Percentiles rank a stretch among this genome's conserved stretches.
phyloP scores from a whole-genome alignment of 2,113 vertebrate genomes.

The Corvus hawaiiensis region DNA sequence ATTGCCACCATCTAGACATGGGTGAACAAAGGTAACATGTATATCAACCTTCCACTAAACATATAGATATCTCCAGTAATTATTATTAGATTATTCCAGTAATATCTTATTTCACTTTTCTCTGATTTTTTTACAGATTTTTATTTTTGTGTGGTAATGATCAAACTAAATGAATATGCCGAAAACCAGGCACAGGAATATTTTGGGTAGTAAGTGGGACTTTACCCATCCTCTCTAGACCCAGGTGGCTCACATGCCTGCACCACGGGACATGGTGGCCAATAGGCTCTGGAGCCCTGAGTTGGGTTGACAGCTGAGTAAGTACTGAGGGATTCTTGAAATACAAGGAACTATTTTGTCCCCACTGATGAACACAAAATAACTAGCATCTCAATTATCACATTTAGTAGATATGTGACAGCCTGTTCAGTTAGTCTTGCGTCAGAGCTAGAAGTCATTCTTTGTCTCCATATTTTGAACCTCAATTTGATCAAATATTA shows the following conservation, averaged over 20 bases:
- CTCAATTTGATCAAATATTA: neutral
- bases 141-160: neutral
- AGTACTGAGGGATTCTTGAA: neutral
- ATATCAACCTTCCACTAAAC: neutral
- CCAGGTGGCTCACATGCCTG: neutral
- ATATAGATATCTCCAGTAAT: neutral
- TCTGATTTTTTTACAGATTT: neutral
- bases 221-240: neutral
- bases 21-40: fast-evolving
- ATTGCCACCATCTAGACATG: neutral
- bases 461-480: neutral
- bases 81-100: neutral
- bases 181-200: neutral
- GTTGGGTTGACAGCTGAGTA: neutral
- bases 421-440: neutral
- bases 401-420: neutral
- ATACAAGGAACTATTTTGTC: neutral
- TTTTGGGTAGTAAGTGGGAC: neutral
- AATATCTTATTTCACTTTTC: neutral
- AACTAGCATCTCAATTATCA: neutral
- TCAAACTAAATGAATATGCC: neutral
- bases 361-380: neutral
- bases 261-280: fast-evolving
- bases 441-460: neutral
- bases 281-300: neutral